phyloP scores from a whole-genome alignment of 1,140 invertebrate species.

The Trichonephila clavipes region DNA sequence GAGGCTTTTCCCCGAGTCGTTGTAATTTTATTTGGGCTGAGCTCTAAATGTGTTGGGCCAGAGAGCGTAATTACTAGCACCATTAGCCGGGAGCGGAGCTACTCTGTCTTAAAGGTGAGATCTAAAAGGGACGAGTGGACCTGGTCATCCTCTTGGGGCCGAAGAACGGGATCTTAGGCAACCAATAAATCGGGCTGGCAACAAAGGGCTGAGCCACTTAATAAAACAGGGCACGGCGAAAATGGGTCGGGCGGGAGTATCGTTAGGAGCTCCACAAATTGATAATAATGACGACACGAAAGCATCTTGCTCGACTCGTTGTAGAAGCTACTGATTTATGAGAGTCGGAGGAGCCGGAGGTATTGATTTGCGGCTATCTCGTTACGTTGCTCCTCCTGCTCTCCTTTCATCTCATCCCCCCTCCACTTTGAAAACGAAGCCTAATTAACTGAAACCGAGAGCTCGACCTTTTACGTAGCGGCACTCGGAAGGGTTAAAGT shows the following conservation, averaged over 20 bases:
- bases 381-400: constrained; percentile 37
- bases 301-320: constrained; percentile 51
- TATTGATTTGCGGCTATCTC: constrained; percentile 75
- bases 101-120: constrained; percentile 66
- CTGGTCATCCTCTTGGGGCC: constrained; percentile 64
- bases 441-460: constrained; percentile 75
- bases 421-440: constrained; percentile 66
- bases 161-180: constrained; percentile 49
- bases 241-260: constrained; percentile 69
- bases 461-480: constrained; percentile 67
- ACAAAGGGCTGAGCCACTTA: constrained; percentile 76
- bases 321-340: constrained; percentile 70
- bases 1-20: constrained; percentile 50
- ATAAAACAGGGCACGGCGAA: constrained; percentile 70
- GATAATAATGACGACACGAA: constrained; percentile 75
- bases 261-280: constrained; percentile 74
- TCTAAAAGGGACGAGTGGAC: constrained; percentile 72
- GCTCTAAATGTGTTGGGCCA: constrained; percentile 72
- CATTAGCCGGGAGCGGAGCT: constrained; percentile 64
- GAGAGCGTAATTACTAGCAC: constrained; percentile 66
- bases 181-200: constrained; percentile 72
- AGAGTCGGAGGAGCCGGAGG: constrained; percentile 48
- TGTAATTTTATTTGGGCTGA: constrained; percentile 71
- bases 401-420: constrained; percentile 64
- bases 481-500: constrained; percentile 72